Conservation (phyloP, 1,140 invertebrate species). For the Phortica variegata region DNA sequence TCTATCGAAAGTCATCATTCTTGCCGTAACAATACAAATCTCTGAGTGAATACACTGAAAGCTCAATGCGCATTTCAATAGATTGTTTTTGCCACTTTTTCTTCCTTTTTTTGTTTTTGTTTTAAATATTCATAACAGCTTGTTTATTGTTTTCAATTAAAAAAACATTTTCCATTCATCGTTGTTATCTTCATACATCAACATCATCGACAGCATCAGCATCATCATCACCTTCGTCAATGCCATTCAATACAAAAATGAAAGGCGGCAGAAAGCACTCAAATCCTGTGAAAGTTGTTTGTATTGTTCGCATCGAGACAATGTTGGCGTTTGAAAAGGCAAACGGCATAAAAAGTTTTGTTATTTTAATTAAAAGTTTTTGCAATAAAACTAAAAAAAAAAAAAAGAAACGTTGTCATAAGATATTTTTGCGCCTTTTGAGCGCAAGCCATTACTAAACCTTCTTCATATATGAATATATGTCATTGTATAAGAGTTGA, state of each 20-base stretch:
- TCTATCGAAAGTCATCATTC: conserved; percentile 16
- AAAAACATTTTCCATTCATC: conserved; percentile 46
- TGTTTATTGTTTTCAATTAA: conserved; percentile 55
- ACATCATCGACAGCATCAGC: conserved; percentile 12
- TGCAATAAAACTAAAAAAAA: conserved; percentile 1
- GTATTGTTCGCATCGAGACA: background rate
- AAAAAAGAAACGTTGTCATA: too few relatives aligned
- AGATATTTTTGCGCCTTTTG: too few relatives aligned
- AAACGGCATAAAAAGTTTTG: too few relatives aligned
- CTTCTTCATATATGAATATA: too few relatives aligned
- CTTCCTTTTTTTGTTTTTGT: too few relatives aligned
- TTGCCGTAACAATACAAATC: conserved; percentile 12
- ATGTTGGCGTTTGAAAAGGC: too few relatives aligned
- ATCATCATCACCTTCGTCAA: background rate
- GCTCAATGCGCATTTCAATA: background rate
- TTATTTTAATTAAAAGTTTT: too few relatives aligned
- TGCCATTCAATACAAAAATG: conserved; percentile 29
- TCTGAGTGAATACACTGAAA: background rate
- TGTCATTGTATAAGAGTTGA: too few relatives aligned
- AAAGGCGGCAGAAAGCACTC: conserved; percentile 37
- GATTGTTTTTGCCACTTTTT: conserved; percentile 3
- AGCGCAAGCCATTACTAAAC: too few relatives aligned
- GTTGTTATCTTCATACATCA: conserved; percentile 20
- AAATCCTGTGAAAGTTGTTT: conserved; percentile 39
- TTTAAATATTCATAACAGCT: conserved; percentile 20